Evolutionary conservation across 2,113 vertebrate genomes (phyloP).

Genomic region (Hippocampus mohnikei): DNA sequence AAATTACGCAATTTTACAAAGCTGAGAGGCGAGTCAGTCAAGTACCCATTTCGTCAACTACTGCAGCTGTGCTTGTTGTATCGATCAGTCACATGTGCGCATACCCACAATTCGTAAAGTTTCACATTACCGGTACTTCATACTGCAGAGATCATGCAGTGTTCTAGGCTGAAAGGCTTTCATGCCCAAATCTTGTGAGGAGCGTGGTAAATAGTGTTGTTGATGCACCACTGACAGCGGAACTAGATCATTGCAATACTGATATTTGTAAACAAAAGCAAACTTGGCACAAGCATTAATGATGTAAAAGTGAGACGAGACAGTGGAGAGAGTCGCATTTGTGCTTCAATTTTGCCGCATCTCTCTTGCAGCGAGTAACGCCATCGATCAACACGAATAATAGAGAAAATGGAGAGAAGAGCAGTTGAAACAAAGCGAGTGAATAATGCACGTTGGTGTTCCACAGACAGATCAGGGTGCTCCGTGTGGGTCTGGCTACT

Average conservation of each 20-base stretch:
- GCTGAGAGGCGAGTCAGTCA: slow-evolving; percentile 30
- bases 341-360: slow-evolving; percentile 9
- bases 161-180: slow-evolving; percentile 18
- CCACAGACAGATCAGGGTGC: slow-evolving; percentile 25
- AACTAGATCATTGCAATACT: background rate
- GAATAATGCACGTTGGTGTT: slow-evolving; percentile 12
- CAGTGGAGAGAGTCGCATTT: background rate
- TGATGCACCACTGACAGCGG: background rate
- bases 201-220: slow-evolving; percentile 3
- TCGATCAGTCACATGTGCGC: slow-evolving; percentile 1
- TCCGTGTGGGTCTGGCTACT: slow-evolving; percentile 31
- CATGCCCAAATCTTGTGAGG: slow-evolving; percentile 25
- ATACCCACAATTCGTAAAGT: background rate
- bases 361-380: slow-evolving; percentile 7
- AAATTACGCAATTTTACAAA: slow-evolving; percentile 35
- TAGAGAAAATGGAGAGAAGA: slow-evolving; percentile 27
- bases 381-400: slow-evolving; percentile 34
- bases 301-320: slow-evolving; percentile 12
- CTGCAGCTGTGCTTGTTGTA: slow-evolving; percentile 45
- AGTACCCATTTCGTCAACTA: slow-evolving; percentile 47
- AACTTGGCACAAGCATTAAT: slow-evolving; percentile 48
- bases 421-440: slow-evolving; percentile 18
- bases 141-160: slow-evolving; percentile 54
- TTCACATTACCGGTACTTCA: slow-evolving; percentile 38
- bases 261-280: slow-evolving; percentile 46